These are phyloP conservation scores for Anguilla pacifica DNA, from an alignment of 2,797 vertebrate species.

Conservation along the genomic window DNA sequence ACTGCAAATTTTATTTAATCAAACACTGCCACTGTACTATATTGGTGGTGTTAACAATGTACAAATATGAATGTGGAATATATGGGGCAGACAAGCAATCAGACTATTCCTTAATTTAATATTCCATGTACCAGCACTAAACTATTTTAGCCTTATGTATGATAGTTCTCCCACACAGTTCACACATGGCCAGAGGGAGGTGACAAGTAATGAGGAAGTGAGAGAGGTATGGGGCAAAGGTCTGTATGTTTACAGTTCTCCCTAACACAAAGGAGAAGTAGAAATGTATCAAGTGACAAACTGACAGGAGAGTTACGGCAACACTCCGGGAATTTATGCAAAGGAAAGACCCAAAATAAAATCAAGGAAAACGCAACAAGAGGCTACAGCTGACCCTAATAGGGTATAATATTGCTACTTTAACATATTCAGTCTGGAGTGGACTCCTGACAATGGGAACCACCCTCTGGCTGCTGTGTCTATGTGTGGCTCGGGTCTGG, in stretches of 20 bases:
- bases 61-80: too few relatives aligned
- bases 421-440: constrained; percentile 15
- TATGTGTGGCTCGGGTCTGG: constrained; percentile 53
- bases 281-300: not conserved
- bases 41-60: too few relatives aligned
- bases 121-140: not conserved
- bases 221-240: constrained; percentile 22
- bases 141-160: not conserved
- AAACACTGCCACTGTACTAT: too few relatives aligned
- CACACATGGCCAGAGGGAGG: constrained; percentile 14
- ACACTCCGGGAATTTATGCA: not conserved
- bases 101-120: not conserved
- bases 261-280: constrained; percentile 22
- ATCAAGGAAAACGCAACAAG: constrained; percentile 10
- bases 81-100: too few relatives aligned
- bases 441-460: constrained; percentile 40
- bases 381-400: not conserved
- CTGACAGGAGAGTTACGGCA: not conserved
- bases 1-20: too few relatives aligned
- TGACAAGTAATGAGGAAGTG: constrained; percentile 25
- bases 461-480: constrained; percentile 42
- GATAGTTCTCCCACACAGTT: not conserved
- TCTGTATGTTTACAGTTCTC: not conserved
- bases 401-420: constrained; percentile 36
- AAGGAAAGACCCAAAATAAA: constrained; percentile 1